phyloP scores from a whole-genome alignment of 2,797 vertebrate genomes.

The Poecilia gillii region DNA sequence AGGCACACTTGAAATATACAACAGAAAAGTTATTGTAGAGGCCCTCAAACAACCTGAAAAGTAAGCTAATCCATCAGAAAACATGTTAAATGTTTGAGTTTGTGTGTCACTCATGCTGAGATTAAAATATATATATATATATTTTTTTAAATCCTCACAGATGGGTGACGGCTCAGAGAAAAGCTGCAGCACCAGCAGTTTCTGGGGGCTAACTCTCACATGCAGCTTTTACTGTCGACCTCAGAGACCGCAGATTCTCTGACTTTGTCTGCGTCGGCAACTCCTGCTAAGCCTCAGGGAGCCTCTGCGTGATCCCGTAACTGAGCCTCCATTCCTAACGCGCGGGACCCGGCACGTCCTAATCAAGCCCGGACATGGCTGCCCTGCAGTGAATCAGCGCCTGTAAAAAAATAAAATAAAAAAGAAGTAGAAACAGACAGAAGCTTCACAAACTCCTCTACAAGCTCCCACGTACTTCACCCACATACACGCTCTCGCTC shows the following conservation, averaged over 20 bases:
- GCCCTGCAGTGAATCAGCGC: constrained; percentile 67
- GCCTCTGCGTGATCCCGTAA: constrained; percentile 65
- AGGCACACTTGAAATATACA: constrained; percentile 24
- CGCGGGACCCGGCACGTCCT: constrained; percentile 57
- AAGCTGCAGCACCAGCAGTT: constrained; percentile 64
- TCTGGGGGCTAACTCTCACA: constrained; percentile 55
- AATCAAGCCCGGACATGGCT: constrained; percentile 77
- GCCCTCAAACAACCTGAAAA: constrained; percentile 2
- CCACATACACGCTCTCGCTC: constrained; percentile 43
- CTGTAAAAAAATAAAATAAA: constrained; percentile 17
- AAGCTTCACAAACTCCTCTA: constrained; percentile 65
- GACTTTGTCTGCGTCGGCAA: constrained; percentile 70
- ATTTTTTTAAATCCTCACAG: constrained; percentile 24
- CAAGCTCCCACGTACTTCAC: constrained; percentile 65
- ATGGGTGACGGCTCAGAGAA: constrained; percentile 36
- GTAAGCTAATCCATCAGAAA: constrained; percentile 37
- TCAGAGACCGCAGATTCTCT: constrained; percentile 52
- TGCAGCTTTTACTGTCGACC: constrained; percentile 58
- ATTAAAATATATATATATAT: background rate
- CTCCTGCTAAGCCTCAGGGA: constrained; percentile 66
- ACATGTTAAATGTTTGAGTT: background rate
- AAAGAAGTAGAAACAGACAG: background rate
- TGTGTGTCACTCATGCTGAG: background rate
- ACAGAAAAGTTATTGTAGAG: constrained; percentile 34
- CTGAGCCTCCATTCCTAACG: constrained; percentile 50